Conservation (phyloP, 2,113 vertebrate species). For the Lophius piscatorius region DNA sequence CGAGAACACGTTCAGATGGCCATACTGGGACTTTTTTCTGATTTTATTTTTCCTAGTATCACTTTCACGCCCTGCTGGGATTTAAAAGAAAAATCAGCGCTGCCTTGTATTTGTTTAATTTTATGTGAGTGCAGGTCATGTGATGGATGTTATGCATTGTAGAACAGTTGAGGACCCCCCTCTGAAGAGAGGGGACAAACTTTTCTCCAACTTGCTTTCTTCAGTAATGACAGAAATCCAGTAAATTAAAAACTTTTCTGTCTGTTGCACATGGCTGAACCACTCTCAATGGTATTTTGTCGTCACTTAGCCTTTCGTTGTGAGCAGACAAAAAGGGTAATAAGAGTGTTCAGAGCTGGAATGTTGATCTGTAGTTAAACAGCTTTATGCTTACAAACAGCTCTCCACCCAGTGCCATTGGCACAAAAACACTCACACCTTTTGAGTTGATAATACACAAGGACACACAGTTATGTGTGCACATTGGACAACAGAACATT, state of each 20-base stretch:
- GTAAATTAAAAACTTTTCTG: constrained; percentile 13
- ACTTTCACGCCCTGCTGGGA: constrained; percentile 4
- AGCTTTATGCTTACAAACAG: constrained; percentile 69
- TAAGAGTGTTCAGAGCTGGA: constrained; percentile 65
- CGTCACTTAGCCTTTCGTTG: constrained; percentile 17
- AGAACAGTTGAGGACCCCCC: background rate
- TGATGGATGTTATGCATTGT: constrained; percentile 1
- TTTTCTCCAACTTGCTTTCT: constrained; percentile 10
- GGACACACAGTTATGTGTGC: no score
- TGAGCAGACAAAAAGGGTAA: constrained; percentile 55
- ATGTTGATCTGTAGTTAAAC: constrained; percentile 82
- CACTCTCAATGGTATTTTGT: constrained; percentile 34
- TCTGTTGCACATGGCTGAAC: constrained; percentile 27
- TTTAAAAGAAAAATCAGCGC: background rate
- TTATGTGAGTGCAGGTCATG: background rate
- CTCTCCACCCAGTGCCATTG: constrained; percentile 31
- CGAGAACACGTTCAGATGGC: background rate
- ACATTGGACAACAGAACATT: no score
- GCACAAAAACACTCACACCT: constrained; percentile 48
- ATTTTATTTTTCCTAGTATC: background rate
- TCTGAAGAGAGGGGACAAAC: no score
- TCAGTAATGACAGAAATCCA: constrained; percentile 20
- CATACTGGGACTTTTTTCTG: constrained; percentile 1
- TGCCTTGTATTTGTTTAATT: background rate
- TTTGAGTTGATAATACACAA: no score